These are phyloP conservation scores for Agrotis ipsilon DNA, from an alignment of 2,888 invertebrate genomes.

Conservation along the genomic window DNA sequence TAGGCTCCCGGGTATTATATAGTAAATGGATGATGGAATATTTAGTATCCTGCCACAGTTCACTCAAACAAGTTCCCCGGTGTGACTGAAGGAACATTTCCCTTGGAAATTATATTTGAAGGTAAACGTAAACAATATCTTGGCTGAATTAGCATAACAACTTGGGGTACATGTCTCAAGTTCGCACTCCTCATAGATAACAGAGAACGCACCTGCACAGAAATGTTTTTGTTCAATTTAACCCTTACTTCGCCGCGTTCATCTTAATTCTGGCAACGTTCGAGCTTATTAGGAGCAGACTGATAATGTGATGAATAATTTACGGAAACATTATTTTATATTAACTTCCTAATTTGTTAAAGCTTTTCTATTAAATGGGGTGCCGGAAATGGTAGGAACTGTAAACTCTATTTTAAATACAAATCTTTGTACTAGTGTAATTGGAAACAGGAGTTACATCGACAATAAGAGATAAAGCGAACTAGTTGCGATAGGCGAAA, in stretches of 20 bases:
- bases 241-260: conserved; percentile 56
- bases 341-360: conserved; percentile 61
- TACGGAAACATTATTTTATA: conserved; percentile 59
- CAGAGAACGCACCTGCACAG: conserved; percentile 53
- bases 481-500: background rate
- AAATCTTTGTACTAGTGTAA: conserved; percentile 12
- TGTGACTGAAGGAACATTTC: background rate
- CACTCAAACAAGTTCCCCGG: background rate
- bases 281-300: conserved; percentile 56
- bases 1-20: background rate
- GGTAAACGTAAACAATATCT: conserved; percentile 25
- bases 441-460: background rate
- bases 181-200: conserved; percentile 52
- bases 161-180: conserved; percentile 47
- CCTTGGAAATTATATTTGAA: conserved; percentile 14
- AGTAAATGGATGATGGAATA: background rate
- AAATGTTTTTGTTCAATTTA: conserved; percentile 59
- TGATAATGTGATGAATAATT: conserved; percentile 63
- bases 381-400: conserved; percentile 25
- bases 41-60: background rate
- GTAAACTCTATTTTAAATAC: conserved; percentile 8
- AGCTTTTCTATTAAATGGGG: conserved; percentile 41
- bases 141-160: conserved; percentile 62
- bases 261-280: conserved; percentile 63
- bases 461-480: background rate